These are phyloP conservation scores for Oryzias dopingdopingensis DNA, from an alignment of 2,797 vertebrate genomes.

Conservation along the genomic window DNA sequence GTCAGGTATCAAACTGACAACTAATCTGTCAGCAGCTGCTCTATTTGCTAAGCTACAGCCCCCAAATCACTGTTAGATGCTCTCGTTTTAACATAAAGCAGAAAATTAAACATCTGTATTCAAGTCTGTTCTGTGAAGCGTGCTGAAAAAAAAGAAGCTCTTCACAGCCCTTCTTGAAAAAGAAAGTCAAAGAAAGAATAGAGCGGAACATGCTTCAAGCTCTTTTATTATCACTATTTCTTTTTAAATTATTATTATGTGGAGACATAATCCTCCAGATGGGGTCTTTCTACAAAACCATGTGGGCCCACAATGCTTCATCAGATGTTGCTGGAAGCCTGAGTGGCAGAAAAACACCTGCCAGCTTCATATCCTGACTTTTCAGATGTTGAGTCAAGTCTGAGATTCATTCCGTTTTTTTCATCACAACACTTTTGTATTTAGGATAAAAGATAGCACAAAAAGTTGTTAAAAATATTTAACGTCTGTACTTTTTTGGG, in stretches of 20 bases:
- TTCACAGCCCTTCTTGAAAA: no score
- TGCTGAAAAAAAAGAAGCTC: no score
- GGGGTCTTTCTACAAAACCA: slow-evolving; percentile 45
- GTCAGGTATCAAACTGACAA: no score
- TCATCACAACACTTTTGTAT: not conserved
- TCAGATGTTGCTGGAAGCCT: slow-evolving; percentile 32
- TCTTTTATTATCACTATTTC: not conserved
- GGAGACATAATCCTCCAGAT: slow-evolving; percentile 55
- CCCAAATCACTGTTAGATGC: no score
- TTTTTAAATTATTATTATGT: slow-evolving; percentile 22
- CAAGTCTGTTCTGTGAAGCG: no score
- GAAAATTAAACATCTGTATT: no score
- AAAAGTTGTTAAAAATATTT: no score
- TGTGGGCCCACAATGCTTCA: slow-evolving; percentile 49
- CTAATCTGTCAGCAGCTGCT: no score
- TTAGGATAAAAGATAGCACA: not conserved
- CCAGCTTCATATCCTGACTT: slow-evolving; percentile 16
- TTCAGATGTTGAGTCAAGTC: slow-evolving; percentile 12
- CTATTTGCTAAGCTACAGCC: no score
- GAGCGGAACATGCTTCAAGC: slow-evolving; percentile 48
- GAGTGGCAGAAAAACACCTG: slow-evolving; percentile 29
- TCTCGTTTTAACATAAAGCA: no score
- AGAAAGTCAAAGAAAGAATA: slow-evolving; percentile 17
- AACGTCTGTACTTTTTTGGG: no score
- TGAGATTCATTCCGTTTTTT: not conserved